phyloP scores from a whole-genome alignment of 2,113 vertebrate species.

The Psephotus haematonotus region DNA sequence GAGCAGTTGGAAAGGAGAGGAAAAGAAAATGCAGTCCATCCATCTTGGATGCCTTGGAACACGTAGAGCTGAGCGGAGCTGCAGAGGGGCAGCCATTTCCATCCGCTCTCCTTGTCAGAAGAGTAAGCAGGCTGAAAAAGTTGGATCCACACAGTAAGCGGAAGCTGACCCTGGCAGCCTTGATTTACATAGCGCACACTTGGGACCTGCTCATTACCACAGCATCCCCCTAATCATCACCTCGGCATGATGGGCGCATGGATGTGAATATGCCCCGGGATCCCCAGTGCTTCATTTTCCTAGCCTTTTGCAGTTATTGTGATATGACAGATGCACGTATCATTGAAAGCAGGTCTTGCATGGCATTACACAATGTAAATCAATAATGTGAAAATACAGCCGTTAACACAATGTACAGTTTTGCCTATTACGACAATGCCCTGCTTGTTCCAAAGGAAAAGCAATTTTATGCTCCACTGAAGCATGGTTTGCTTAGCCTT shows the following conservation, averaged over 20 bases:
- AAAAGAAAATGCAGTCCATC: neutral
- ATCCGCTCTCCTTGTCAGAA: conserved; percentile 15
- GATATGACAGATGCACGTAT: conserved; percentile 46
- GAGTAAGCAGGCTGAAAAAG: conserved; percentile 52
- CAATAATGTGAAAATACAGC: conserved; percentile 57
- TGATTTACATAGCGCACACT: conserved; percentile 43
- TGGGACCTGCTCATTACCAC: conserved; percentile 61
- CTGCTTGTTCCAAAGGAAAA: conserved; percentile 59
- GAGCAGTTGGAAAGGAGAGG: neutral
- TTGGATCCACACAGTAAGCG: neutral
- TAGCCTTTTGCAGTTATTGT: neutral
- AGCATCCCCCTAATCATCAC: conserved; percentile 61
- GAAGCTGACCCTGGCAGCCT: conserved; percentile 30
- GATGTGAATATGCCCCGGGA: neutral
- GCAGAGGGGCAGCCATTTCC: neutral
- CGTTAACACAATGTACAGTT: conserved; percentile 64
- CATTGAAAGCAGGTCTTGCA: conserved; percentile 38
- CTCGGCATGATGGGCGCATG: neutral
- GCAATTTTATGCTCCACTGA: conserved; percentile 70
- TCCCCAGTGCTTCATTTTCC: neutral
- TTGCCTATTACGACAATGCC: conserved; percentile 60
- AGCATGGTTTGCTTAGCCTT: conserved; percentile 62
- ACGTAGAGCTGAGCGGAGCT: neutral
- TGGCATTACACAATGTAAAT: conserved; percentile 48
- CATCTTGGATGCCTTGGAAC: neutral